Conservation (phyloP, 2,113 vertebrate species). For the Amblyornis subalaris region DNA sequence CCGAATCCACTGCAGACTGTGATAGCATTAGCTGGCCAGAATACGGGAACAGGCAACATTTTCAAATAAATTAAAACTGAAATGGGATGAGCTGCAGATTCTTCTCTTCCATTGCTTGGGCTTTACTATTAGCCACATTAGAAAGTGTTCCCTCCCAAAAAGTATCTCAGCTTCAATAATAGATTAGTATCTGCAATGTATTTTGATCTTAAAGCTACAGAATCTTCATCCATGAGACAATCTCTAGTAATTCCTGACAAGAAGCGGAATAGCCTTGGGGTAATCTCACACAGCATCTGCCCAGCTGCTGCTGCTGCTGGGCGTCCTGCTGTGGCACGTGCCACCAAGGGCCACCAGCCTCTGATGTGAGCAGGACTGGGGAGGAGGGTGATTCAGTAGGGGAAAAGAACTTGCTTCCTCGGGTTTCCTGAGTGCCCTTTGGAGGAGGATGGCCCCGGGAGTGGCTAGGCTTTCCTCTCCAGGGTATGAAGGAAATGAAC, state of each 20-base stretch:
- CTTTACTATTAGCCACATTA: background rate
- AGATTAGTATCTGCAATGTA: background rate
- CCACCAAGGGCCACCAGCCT: background rate
- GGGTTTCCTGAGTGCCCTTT: background rate
- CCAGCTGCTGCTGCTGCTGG: background rate
- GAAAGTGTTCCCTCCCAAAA: background rate
- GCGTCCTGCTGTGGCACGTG: background rate
- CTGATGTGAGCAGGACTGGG: background rate
- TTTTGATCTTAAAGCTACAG: background rate
- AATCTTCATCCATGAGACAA: background rate
- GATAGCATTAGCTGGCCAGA: background rate
- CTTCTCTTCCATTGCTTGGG: background rate
- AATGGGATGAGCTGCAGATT: background rate
- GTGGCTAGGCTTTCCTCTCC: background rate
- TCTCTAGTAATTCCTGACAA: background rate
- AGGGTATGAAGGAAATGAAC: background rate
- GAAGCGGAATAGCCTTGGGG: background rate
- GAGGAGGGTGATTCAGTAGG: no score
- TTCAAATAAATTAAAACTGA: background rate
- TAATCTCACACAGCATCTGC: background rate
- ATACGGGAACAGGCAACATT: background rate
- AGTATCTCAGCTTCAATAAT: background rate
- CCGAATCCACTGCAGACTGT: background rate
- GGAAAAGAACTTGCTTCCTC: background rate
- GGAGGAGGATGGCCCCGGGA: background rate